Conservation (phyloP, 2,113 vertebrate species). For the Geococcyx californianus region DNA sequence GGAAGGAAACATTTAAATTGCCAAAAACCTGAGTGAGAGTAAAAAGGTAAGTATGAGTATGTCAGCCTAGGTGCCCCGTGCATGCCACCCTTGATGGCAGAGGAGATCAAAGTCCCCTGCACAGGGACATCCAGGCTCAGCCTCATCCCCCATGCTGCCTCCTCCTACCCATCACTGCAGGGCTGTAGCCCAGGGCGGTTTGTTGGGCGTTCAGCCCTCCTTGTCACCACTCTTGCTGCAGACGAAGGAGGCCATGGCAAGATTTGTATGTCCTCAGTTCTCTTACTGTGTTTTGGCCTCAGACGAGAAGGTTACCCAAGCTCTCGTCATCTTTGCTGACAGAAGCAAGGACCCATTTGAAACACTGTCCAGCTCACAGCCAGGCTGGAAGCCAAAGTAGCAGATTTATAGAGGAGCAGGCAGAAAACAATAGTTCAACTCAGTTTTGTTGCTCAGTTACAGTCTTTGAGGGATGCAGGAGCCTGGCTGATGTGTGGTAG, state of each 20-base stretch:
- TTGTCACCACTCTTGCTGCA: not conserved
- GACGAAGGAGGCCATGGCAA: not conserved
- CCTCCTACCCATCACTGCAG: fast-evolving
- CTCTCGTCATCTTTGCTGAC: not conserved
- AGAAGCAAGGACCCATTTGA: not conserved
- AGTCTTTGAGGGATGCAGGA: not conserved
- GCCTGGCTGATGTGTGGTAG: not conserved
- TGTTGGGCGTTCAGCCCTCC: not conserved
- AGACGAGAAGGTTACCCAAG: not conserved
- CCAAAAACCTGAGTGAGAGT: not conserved
- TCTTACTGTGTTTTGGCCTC: not conserved
- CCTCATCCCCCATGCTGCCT: fast-evolving
- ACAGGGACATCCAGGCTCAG: not conserved
- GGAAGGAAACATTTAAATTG: not conserved
- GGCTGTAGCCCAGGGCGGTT: not conserved
- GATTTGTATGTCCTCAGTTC: not conserved
- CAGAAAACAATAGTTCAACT: not conserved
- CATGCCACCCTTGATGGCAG: fast-evolving
- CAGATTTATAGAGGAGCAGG: not conserved
- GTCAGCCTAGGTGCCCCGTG: not conserved
- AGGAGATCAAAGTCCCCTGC: not conserved
- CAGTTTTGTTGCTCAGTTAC: not conserved
- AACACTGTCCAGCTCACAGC: not conserved
- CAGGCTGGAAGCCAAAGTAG: not conserved
- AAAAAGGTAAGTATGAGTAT: not conserved